Evolutionary conservation across 2,888 invertebrate genomes (phyloP), one percentile per base, ranked within the genome.

Genomic region (Argyresthia albistria): DNA sequence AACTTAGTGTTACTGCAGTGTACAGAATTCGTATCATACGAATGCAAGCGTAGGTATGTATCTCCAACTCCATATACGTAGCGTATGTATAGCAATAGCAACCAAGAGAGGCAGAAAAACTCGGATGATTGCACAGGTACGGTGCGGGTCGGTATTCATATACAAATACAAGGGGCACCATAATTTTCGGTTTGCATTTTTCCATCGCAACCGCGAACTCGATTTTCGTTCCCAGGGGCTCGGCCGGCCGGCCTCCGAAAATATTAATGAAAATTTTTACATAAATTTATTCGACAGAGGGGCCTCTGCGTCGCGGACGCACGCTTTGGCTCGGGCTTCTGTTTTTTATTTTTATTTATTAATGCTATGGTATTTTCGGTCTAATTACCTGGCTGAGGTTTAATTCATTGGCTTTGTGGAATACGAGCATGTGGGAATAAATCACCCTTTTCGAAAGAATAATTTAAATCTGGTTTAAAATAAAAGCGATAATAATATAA

Each of bases 221-320:
- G 82, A 82, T 82, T 82, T 75, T 69, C 76, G 76, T 73, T 86
- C 86, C 87, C 86, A 80, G 76, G 86, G 87, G 86, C 83, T 63
- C 80, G 83, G 77, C 75, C 82, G 80, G 72, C 72, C 80, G 80
- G 82, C 80, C 81, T 83, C 54, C 83, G 79, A 84, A 86, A 87
- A 87, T 87, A 87, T 86, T 86, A 87, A 87, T 87, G 87, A 87
- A 87, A 87, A 80, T 83, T 87, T 87, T 86, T 87, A 86, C 87
- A 87, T 87, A 87, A 87, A 87, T 87, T 87, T 87, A 87, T 87
- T 81, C 82, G 80, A 77, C 74, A 76, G 81, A 82, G 83, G 84
- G 86, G 76, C 76, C 76, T 73, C 74, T 67, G 74, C 76, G 73
- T 75, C 76, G 73, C 71, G 70, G 64, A 69, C 71, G 68, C 68